Evolutionary conservation across 2,888 invertebrate species (phyloP).

Genomic region (Diaphora mendica): DNA sequence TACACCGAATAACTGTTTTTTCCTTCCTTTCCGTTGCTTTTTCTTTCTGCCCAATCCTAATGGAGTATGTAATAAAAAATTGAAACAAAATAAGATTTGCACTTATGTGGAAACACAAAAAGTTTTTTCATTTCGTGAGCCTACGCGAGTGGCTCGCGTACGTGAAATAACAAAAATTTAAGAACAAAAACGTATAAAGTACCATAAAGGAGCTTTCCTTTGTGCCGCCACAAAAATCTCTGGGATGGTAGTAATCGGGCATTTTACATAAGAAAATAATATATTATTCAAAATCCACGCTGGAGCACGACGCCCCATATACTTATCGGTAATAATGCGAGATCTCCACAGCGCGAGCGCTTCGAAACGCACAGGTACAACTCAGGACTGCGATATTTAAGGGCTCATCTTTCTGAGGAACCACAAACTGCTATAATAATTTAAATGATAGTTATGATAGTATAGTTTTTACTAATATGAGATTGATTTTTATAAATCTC

Average conservation of each 20-base stretch:
- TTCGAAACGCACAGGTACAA: constrained; percentile 34
- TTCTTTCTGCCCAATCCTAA: constrained; percentile 20
- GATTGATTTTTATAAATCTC: no score
- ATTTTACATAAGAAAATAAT: constrained; percentile 86
- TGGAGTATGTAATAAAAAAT: constrained; percentile 47
- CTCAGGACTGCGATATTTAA: constrained; percentile 35
- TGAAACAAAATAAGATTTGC: constrained; percentile 44
- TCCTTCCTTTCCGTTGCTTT: background rate
- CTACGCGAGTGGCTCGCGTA: constrained; percentile 49
- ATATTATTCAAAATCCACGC: constrained; percentile 86
- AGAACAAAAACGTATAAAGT: constrained; percentile 82
- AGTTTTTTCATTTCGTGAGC: constrained; percentile 65
- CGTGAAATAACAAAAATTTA: constrained; percentile 72
- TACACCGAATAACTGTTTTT: background rate
- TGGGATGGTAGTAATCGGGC: constrained; percentile 83
- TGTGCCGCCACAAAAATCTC: constrained; percentile 79
- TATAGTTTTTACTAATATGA: no score
- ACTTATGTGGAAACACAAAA: constrained; percentile 48
- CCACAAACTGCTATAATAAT: background rate
- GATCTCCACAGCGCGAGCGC: constrained; percentile 62
- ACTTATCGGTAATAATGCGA: constrained; percentile 84
- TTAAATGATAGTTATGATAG: no score
- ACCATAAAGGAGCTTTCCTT: constrained; percentile 81
- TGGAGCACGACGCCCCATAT: constrained; percentile 78
- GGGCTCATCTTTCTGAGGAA: background rate